Evolutionary conservation across 2,797 vertebrate species (phyloP), one percentile per base, ranked within the genome.

Genomic region (Denticeps clupeoides): DNA sequence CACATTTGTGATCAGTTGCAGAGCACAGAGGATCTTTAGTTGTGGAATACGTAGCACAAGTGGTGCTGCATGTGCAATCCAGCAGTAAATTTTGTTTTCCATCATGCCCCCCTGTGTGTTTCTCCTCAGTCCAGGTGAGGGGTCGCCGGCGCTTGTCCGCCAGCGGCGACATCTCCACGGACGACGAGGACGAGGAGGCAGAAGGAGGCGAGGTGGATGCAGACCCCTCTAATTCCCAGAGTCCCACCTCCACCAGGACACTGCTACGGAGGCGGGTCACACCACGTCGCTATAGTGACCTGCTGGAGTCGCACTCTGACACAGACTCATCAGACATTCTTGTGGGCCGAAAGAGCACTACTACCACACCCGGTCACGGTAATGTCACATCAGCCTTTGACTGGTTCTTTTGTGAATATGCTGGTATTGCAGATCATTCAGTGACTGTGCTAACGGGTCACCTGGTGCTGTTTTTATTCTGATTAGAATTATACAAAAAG

Each of bases 261-360:
- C 85, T 69, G 60, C 87, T 68, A 1, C 82, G 87, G 48, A 84
- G 90, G 41, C 87, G 88, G 49, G 85, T 87, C 59, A 84, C 79
- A 21, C 89, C 86, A 0, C 87, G 87, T 28, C 90, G 83, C 42
- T 94, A 89, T 76, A 88, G 88, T 70, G 81, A 81, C 65, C 79
- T 94, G 57, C 82, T 91, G 29, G 85, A 84, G 54, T 82, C 77
- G 0, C 86, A 89, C 25, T 75, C 74, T 5, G 83, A 86, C 3
- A 69, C 72, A 0, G 87, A 89, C 9, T 59, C 76, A 31, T 60
- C 58, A 7, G 2, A 41, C 38, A 58, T 73, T 8, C 15, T 25
- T 53, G 54, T 2, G 31, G 47, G 13, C 49, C 16, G n/a, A 61
- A 55, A 31, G 45, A 41, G 4, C 53, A 57, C n/a, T 11, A 27